Percentiles rank a stretch among this genome's conserved stretches.
Evolutionary conservation across 2,797 vertebrate species (phyloP).

Genomic region (Morelia viridis): DNA sequence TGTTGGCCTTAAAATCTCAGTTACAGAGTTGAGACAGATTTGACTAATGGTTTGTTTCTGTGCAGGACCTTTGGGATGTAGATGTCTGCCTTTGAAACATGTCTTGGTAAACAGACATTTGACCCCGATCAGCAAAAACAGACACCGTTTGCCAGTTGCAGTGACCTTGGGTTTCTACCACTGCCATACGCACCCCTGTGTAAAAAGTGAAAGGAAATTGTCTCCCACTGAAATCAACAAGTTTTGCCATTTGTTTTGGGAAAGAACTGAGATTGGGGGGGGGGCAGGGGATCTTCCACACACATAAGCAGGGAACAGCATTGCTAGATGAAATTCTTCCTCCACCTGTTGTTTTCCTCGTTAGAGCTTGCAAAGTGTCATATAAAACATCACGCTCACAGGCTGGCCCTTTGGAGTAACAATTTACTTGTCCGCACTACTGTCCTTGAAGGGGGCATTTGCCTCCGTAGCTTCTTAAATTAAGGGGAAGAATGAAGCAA

Average conservation of each 20-base stretch:
- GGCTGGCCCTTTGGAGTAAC: too few relatives aligned
- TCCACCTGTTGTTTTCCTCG: background rate
- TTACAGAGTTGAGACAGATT: slow-evolving; percentile 59
- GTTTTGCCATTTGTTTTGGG: slow-evolving; percentile 31
- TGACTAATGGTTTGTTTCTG: slow-evolving; percentile 59
- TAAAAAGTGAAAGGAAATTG: background rate
- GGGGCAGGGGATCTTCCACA: background rate
- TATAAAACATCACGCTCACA: background rate
- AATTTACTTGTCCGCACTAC: background rate
- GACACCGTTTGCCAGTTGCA: background rate
- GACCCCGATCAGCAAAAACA: background rate
- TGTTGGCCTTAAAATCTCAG: slow-evolving; percentile 42
- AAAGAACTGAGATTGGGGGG: background rate
- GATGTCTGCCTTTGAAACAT: fast-evolving
- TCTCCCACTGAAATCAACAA: background rate
- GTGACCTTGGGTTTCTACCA: background rate
- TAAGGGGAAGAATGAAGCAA: background rate
- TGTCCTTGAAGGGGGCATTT: background rate
- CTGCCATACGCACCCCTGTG: background rate
- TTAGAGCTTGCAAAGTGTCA: background rate
- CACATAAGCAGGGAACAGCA: background rate
- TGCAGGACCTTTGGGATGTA: slow-evolving; percentile 35
- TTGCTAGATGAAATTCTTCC: background rate
- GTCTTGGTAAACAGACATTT: background rate
- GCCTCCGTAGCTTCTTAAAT: background rate